Percentiles rank a stretch among this genome's conserved stretches.
These are phyloP conservation scores for Pelecanoides urinatrix DNA, from an alignment of 2,113 vertebrate genomes.

Conservation along the genomic window DNA sequence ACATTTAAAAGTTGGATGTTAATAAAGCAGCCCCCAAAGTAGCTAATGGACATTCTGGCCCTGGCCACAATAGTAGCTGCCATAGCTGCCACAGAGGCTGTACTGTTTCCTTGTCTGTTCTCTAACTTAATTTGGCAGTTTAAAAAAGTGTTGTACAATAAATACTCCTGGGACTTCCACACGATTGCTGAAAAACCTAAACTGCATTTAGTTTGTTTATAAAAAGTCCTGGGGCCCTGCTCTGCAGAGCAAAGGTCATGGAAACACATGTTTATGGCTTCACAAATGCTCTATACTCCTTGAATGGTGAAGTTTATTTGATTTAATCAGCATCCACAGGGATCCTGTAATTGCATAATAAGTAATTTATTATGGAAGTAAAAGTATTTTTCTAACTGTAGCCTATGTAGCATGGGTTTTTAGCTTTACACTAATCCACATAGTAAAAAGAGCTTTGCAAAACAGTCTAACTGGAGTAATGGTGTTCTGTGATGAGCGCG, in stretches of 20 bases:
- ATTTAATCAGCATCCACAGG: constrained; percentile 69
- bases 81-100: constrained; percentile 53
- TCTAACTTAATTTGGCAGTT: constrained; percentile 52
- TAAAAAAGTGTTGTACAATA: constrained; percentile 38
- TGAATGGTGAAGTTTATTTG: constrained; percentile 55
- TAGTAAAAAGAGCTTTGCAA: constrained; percentile 19
- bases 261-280: constrained; percentile 64
- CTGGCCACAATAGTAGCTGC: background rate
- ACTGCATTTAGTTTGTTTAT: constrained; percentile 59
- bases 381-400: constrained; percentile 47
- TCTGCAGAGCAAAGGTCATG: constrained; percentile 43
- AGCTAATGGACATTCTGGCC: constrained; percentile 69
- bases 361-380: constrained; percentile 60
- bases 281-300: constrained; percentile 40
- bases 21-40: constrained; percentile 36
- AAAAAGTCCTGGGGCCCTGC: constrained; percentile 13
- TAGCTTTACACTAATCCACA: constrained; percentile 15
- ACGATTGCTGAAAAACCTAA: constrained; percentile 44
- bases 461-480: background rate
- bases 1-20: constrained; percentile 45
- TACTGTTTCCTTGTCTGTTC: constrained; percentile 45
- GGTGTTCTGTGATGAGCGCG: background rate
- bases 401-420: background rate
- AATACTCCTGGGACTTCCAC: constrained; percentile 36
- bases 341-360: constrained; percentile 59